Base-by-base conservation (phyloP, 1,140 invertebrate genomes). In the Cherax quadricarinatus region DNA sequence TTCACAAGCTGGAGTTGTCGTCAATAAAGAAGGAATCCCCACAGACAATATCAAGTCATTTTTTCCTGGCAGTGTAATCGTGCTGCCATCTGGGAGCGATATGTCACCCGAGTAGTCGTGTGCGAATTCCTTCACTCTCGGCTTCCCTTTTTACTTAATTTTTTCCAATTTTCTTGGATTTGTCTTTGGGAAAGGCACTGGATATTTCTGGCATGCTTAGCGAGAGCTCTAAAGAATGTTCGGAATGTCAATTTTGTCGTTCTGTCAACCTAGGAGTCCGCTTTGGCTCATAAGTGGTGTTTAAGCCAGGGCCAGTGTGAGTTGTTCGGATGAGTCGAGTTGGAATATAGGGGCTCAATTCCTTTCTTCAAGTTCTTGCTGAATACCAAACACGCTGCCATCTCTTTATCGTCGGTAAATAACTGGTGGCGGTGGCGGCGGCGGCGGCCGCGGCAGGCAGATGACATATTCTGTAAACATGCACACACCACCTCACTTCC, bases 41-140 rank as follows among this genome's bases (percentile, higher is more conserved):
- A 85, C 89, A 91, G 89, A 91, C 89, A 91, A 91, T 91, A 91
- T 91, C 89, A 91, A 91, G 89, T 91, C 89, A 91, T 91, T 91
- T 91, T 91, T 91, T 84, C 89, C 85, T 91, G 89, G 89, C 82
- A 66, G 89, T 91, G 89, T 91, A 91, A 91, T 86, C 89, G 83
- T 30, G 57, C 51, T 80, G 89, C 89, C 89, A 80, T 91, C 89
- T 91, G 89, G 89, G 89, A 91, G 70, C 89, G 89, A 91, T 91
- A 91, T 91, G 89, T 91, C 89, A 91, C 89, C 73, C 70, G 73
- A 91, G 89, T 80, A 91, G 81, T 48, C 83, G 89, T 10, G 89
- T 91, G 66, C 89, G 82, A 79, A 86, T 86, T 83, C 79, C 60
- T 53, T 66, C 80, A 66, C 60, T 73, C 88, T 70, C 41, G 81